phyloP scores from a whole-genome alignment of 2,113 vertebrate genomes.

The Ailuropoda melanoleuca region DNA sequence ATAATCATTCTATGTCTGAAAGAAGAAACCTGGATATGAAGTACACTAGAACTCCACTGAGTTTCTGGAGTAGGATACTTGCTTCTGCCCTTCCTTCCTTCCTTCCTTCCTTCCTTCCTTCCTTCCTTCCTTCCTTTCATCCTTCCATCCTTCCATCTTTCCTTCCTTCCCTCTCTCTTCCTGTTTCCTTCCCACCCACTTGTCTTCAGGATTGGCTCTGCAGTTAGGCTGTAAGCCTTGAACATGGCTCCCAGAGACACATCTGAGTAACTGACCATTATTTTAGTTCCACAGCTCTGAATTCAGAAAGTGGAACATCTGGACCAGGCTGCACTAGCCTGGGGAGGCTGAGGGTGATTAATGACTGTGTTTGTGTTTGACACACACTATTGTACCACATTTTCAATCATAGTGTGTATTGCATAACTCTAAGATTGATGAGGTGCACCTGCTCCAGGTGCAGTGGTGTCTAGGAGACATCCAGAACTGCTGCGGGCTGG shows the following conservation, averaged over 20 bases:
- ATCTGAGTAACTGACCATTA: background rate
- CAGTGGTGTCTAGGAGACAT: background rate
- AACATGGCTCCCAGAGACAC: background rate
- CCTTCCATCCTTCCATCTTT: background rate
- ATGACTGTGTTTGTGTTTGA: background rate
- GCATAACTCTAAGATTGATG: background rate
- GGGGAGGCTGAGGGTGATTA: constrained; percentile 5
- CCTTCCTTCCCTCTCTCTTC: accelerated
- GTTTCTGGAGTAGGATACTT: background rate
- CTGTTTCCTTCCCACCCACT: background rate
- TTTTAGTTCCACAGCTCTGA: background rate
- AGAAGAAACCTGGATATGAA: background rate
- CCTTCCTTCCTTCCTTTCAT: too few species aligned
- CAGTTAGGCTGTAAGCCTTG: background rate
- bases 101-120: too few species aligned
- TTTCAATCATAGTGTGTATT: background rate
- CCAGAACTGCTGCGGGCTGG: background rate
- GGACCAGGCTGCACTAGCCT: background rate
- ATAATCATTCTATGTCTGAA: background rate
- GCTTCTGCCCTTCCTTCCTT: background rate
- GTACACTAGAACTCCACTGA: accelerated
- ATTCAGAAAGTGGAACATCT: background rate
- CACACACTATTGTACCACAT: background rate
- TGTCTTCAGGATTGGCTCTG: background rate
- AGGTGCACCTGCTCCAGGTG: background rate